Conservation (phyloP, 2,888 invertebrate species). For the Diarsia brunnea region DNA sequence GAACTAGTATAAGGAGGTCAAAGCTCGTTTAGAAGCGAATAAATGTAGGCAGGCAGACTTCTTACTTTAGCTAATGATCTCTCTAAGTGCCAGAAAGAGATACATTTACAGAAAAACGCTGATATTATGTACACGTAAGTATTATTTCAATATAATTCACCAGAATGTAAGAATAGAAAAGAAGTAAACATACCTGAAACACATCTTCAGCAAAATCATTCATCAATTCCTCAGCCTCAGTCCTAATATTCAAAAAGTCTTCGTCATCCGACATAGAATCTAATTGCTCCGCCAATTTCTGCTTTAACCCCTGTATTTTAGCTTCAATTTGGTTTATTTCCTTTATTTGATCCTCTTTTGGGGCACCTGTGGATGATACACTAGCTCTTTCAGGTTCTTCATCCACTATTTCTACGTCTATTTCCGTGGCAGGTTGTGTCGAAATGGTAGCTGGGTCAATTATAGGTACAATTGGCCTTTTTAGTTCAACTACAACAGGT, state of each 20-base stretch:
- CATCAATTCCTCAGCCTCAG: constrained; percentile 91
- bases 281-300: constrained; percentile 85
- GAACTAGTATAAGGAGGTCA: not conserved
- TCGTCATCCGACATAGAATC: constrained; percentile 92
- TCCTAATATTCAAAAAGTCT: constrained; percentile 92
- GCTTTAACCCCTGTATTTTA: constrained; percentile 90
- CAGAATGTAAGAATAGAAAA: not conserved
- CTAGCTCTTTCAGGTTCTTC: constrained; percentile 70
- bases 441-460: constrained; percentile 86
- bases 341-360: constrained; percentile 81
- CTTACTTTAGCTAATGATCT: not conserved
- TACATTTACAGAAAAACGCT: constrained; percentile 1
- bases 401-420: constrained; percentile 69
- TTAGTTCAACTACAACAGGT: constrained; percentile 74
- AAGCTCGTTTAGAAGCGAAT: not conserved
- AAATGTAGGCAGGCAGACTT: not conserved
- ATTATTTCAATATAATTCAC: not conserved
- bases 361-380: constrained; percentile 47
- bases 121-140: not conserved
- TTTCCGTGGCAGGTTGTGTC: constrained; percentile 69
- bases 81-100: not conserved
- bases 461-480: constrained; percentile 84
- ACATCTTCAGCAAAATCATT: constrained; percentile 89
- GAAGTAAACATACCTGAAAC: constrained; percentile 78
- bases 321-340: constrained; percentile 91